Evolutionary conservation across 2,888 invertebrate genomes (phyloP), one percentile per base, ranked within the genome.

Genomic region (Oxycera nigricornis): DNA sequence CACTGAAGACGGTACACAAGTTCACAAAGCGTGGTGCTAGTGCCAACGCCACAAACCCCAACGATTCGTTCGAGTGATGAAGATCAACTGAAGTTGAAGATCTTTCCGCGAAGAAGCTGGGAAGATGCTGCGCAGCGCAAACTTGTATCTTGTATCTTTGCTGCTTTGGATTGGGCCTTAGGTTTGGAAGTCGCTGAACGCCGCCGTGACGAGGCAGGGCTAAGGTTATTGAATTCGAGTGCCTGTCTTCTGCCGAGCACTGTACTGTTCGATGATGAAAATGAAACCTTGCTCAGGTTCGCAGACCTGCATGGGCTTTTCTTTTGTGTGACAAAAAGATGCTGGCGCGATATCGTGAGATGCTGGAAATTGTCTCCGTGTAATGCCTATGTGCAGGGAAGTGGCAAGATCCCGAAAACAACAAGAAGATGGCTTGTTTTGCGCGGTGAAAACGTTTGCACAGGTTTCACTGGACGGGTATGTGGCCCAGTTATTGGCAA

Each of bases 41-140:
- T 24, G 52, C 52, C 52, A 31, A 22, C 46, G 31, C 52, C 55
- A 52, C 31, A 9, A 24, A 14, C 61, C 17, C 70, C 26, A 70
- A 70, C 70, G 52, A 26, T 55, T 70, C 55, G 35, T 31, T 52
- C 55, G 70, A 70, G 46, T 22, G 70, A 70, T 70, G 70, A 52
- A 52, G 70, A 70, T 52, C 52, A 70, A 70, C 70, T 70, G 70
- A 70, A 52, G 55, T 46, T 70, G 70, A 70, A 70, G 55, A 70
- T 70, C 65, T 70, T 52, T 70, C 70, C 70, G 70, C 70, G 22
- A 70, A 70, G 70, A 70, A 30, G 24, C 28, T 52, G 30, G 28
- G 70, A 70, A 70, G 70, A 70, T 70, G 70, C 55, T 70, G 70
- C 31, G 28, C 52, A 3, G 14, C 4, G 67, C 30, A 26, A 59